These are phyloP conservation scores for Onychostruthus taczanowskii DNA, from an alignment of 2,113 vertebrate genomes.

Conservation along the genomic window DNA sequence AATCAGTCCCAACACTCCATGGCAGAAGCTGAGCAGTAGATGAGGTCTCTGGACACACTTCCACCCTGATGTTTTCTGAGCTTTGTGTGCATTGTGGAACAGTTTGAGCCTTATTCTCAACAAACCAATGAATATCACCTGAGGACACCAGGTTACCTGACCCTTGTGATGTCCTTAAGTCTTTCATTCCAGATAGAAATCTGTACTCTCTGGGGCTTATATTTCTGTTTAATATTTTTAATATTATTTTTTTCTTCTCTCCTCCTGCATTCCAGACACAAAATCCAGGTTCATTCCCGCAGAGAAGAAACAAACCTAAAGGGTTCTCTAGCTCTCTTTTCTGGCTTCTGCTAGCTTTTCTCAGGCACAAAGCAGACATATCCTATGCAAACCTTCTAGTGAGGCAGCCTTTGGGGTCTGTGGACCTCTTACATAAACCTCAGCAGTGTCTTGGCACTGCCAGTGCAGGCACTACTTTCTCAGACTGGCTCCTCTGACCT, in stretches of 20 bases:
- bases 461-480: fast-evolving
- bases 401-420: neutral
- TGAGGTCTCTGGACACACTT: neutral
- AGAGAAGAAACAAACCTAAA: neutral
- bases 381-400: neutral
- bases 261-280: neutral
- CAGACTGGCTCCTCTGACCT: neutral
- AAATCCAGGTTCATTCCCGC: fast-evolving
- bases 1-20: neutral
- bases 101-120: neutral
- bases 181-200: neutral
- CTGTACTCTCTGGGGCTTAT: neutral
- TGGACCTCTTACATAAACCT: neutral
- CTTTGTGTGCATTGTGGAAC: neutral
- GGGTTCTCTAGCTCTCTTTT: neutral
- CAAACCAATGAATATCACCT: neutral
- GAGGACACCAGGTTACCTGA: neutral
- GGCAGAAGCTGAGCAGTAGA: neutral
- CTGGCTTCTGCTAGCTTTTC: neutral
- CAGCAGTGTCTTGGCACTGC: neutral
- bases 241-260: neutral
- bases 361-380: neutral
- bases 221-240: neutral
- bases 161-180: neutral
- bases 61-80: neutral